A percentile compares a stretch with the other conserved stretches of the same genome.
Evolutionary conservation across 2,888 invertebrate species (phyloP).

Genomic region (Parnassius apollo): DNA sequence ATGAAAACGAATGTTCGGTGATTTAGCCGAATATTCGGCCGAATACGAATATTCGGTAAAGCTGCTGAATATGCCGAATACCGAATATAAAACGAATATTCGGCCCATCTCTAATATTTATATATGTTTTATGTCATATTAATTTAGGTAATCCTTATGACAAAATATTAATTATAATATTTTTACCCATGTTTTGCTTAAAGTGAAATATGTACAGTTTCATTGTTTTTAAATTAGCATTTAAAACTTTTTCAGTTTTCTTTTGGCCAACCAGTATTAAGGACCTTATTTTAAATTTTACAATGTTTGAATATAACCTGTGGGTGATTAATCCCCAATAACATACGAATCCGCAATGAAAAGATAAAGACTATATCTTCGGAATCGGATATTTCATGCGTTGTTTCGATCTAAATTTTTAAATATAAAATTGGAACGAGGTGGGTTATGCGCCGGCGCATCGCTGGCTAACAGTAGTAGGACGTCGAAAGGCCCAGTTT

Average conservation of each 20-base stretch:
- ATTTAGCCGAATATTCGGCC: too few relatives aligned
- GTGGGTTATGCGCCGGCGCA: constrained; percentile 67
- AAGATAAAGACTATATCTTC: constrained; percentile 41
- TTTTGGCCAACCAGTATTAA: constrained; percentile 5
- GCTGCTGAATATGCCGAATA: too few relatives aligned
- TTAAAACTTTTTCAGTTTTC: neutral
- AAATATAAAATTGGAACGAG: constrained; percentile 67
- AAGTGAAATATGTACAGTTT: too few relatives aligned
- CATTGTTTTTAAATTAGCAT: neutral
- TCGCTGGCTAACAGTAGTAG: constrained; percentile 86
- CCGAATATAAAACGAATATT: too few relatives aligned
- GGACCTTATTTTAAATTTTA: too few relatives aligned
- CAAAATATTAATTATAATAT: too few relatives aligned
- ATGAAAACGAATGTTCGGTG: too few relatives aligned
- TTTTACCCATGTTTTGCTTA: too few relatives aligned
- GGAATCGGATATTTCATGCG: constrained; percentile 50
- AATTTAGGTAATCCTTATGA: too few relatives aligned
- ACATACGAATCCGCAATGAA: constrained; percentile 23
- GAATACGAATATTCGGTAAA: too few relatives aligned
- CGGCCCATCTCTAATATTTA: too few relatives aligned
- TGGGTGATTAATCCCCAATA: constrained; percentile 7
- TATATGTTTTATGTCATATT: too few relatives aligned
- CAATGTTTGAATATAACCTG: neutral
- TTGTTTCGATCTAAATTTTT: constrained; percentile 56
- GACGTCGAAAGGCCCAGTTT: constrained; percentile 88